phyloP scores from a whole-genome alignment of 2,113 vertebrate species.

The Fulmarus glacialis region DNA sequence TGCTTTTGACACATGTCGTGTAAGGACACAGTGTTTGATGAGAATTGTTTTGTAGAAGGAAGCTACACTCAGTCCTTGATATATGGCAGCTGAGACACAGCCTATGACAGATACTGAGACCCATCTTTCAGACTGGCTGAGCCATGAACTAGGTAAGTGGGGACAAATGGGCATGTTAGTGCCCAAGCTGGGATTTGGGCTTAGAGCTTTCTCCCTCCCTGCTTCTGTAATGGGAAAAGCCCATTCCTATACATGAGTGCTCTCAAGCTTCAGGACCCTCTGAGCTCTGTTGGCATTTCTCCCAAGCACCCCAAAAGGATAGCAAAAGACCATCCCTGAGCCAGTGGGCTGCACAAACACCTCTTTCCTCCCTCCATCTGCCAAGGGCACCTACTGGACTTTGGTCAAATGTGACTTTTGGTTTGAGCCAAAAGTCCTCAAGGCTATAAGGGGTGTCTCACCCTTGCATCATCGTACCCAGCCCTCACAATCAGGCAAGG shows the following conservation, averaged over 20 bases:
- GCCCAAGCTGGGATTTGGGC: neutral
- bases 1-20: neutral
- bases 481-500: accelerated
- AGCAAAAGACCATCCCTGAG: neutral
- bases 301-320: neutral
- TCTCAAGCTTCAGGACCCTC: neutral
- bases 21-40: neutral
- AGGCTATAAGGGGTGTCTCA: neutral
- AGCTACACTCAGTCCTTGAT: neutral
- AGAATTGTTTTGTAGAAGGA: neutral
- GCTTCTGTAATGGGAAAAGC: neutral
- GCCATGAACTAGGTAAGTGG: neutral
- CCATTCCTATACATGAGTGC: neutral
- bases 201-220: neutral
- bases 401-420: neutral
- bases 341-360: neutral
- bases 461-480: neutral
- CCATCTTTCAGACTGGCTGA: neutral
- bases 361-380: neutral
- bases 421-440: neutral
- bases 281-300: neutral
- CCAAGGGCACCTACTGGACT: neutral
- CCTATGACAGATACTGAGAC: neutral
- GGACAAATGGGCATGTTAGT: neutral
- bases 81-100: neutral